Evolutionary conservation across 2,797 vertebrate genomes (phyloP).

Genomic region (Graptemys geographica): DNA sequence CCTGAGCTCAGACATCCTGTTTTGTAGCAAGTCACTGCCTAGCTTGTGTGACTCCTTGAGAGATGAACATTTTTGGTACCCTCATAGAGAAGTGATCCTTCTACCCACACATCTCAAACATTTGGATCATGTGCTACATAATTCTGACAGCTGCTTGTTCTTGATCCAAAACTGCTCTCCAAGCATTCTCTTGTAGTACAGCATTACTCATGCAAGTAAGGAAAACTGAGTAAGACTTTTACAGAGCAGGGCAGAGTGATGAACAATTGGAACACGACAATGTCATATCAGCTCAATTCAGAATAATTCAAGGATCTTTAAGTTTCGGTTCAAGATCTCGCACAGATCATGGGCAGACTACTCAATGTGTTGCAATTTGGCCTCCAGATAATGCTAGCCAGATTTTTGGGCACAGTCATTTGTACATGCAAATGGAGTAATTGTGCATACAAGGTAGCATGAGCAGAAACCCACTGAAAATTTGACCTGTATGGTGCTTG

Average conservation of each 20-base stretch:
- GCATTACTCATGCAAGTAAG: constrained; percentile 49
- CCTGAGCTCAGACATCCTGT: not conserved
- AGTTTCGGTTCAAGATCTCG: not conserved
- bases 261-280: constrained; percentile 60
- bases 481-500: fast-evolving
- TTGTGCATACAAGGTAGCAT: not conserved
- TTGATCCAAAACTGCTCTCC: constrained; percentile 63
- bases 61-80: constrained; percentile 57
- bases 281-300: constrained; percentile 32
- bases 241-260: constrained; percentile 42
- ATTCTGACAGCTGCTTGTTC: constrained; percentile 52
- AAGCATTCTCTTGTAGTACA: constrained; percentile 30
- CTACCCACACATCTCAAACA: constrained; percentile 41
- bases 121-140: constrained; percentile 44
- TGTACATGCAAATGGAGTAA: not conserved
- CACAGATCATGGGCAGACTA: not conserved
- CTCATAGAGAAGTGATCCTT: constrained; percentile 39
- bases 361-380: fast-evolving
- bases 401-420: not conserved
- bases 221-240: constrained; percentile 63
- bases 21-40: not conserved
- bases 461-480: fast-evolving
- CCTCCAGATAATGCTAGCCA: not conserved
- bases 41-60: constrained; percentile 41
- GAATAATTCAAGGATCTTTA: constrained; percentile 38